These are phyloP conservation scores for Gymnothorax javanicus DNA, from an alignment of 2,797 vertebrate species.

Conservation along the genomic window DNA sequence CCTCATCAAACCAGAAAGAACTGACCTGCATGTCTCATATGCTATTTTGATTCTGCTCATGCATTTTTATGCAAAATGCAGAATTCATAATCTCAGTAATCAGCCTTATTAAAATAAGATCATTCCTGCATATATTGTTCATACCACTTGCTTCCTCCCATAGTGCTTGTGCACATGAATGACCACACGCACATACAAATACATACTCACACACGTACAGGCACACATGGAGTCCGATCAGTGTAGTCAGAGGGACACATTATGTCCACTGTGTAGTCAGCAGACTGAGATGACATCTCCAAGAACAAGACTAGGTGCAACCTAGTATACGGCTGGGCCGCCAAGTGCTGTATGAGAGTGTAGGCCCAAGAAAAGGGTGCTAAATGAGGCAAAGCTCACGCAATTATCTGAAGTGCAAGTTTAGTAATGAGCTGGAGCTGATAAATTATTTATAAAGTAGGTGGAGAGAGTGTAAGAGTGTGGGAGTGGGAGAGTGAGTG, in stretches of 20 bases:
- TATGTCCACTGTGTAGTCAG: neutral
- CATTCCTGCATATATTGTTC: neutral
- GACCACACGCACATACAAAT: neutral
- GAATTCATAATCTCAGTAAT: constrained; percentile 1
- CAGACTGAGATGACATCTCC: constrained; percentile 2
- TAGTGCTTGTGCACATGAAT: neutral
- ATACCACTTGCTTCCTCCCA: neutral
- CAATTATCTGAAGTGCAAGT: too few species aligned
- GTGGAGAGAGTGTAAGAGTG: too few species aligned
- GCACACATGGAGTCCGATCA: constrained; percentile 2
- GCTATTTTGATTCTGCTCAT: neutral
- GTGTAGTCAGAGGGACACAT: neutral
- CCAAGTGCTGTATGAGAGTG: too few species aligned
- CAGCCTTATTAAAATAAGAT: neutral
- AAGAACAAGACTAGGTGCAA: too few species aligned
- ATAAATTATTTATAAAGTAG: too few species aligned
- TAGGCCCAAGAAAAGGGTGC: too few species aligned
- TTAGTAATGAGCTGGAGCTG: too few species aligned
- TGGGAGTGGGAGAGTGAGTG: too few species aligned
- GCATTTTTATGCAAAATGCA: neutral
- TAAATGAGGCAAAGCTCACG: too few species aligned
- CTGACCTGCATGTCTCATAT: neutral
- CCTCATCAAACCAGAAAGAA: neutral
- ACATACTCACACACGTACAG: neutral
- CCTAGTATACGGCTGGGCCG: too few species aligned